Evolutionary conservation across 2,797 vertebrate genomes (phyloP), one percentile per base, ranked within the genome.

Genomic region (Florisuga fusca): DNA sequence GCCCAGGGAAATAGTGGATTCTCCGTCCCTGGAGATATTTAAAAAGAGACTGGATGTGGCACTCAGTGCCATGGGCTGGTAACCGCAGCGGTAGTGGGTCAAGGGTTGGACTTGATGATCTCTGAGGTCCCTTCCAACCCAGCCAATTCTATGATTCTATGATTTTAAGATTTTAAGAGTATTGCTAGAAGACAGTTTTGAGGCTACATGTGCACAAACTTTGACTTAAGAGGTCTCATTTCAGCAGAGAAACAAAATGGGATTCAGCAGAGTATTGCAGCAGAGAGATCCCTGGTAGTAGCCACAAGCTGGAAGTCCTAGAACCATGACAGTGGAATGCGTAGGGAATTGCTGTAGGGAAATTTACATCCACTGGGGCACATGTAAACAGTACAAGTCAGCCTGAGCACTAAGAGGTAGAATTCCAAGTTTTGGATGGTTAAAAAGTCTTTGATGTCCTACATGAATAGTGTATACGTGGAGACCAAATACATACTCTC

Each of bases 361-460:
- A 85, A 77, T 87, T 92, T 85, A 63, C 51, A 64, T 90, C 78
- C 64, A 91, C 54, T 48, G 58, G 62, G 63, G 68, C 87, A 77
- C 33, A 81, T 12, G 50, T 45, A 80, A 95, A 74, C 31, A 71
- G 77, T 25, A 69, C 23, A 88, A 93, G 74, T 41, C 75, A 78
- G 57, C 8, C 63, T 94, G 53, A 76, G 80, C 46, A 50, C 58
- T 38, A 76, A 85, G 74, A 94, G 84, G 88, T 85, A 91, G 94
- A 93, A 89, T 86, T 78, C 88, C 61, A 88, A 68, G 53, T 54
- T 82, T 75, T 66, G 71, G 45, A 67, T 66, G 41, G 59, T 95
- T 95, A 78, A 78, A 89, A 89, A 57, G 57, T 55, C 78, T 90
- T 94, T 91, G 79, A 91, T 72, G 73, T 89, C 77, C 51, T 84